Evolutionary conservation across 2,797 vertebrate species (phyloP).

Genomic region (Adrianichthys oophorus): DNA sequence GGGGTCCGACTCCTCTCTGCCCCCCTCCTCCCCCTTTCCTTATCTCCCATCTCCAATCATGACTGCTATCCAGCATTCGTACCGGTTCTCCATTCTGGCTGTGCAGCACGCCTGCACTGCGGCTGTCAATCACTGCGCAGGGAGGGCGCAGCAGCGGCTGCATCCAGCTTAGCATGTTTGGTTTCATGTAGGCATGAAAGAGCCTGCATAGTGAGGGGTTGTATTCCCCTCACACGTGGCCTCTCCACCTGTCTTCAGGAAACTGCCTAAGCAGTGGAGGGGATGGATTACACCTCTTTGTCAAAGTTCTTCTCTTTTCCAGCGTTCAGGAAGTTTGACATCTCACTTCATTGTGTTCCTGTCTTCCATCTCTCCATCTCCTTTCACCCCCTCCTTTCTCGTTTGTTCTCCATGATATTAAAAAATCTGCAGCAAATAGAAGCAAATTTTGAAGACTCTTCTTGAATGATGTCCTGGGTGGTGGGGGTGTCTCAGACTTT

Average conservation of each 20-base stretch:
- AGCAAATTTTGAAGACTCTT: conserved; percentile 52
- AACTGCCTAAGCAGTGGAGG: conserved; percentile 31
- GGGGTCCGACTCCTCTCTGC: conserved; percentile 11
- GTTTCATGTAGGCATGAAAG: conserved; percentile 44
- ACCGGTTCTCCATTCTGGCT: conserved; percentile 58
- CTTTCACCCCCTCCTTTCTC: conserved; percentile 11
- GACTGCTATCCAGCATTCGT: conserved; percentile 29
- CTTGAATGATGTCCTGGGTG: conserved; percentile 66
- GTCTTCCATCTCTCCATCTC: conserved; percentile 24
- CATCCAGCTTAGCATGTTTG: conserved; percentile 62
- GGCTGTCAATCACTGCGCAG: conserved; percentile 69
- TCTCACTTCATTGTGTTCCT: conserved; percentile 44
- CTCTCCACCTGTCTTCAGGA: conserved; percentile 52
- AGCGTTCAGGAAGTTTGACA: conserved; percentile 60
- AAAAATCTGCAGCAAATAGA: conserved; percentile 56
- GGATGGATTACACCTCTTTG: conserved; percentile 46
- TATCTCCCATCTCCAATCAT: conserved; percentile 27
- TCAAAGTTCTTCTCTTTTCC: conserved; percentile 44
- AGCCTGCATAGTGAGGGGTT: conserved; percentile 48
- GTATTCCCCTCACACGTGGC: conserved; percentile 45
- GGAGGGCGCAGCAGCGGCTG: conserved; percentile 34
- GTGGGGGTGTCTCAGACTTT: conserved; percentile 19
- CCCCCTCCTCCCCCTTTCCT: conserved; percentile 16
- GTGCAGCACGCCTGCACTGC: conserved; percentile 64
- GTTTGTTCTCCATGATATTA: conserved; percentile 19